These are phyloP conservation scores for Hydropsyche betteni DNA, from an alignment of 2,888 invertebrate species.

Conservation along the genomic window DNA sequence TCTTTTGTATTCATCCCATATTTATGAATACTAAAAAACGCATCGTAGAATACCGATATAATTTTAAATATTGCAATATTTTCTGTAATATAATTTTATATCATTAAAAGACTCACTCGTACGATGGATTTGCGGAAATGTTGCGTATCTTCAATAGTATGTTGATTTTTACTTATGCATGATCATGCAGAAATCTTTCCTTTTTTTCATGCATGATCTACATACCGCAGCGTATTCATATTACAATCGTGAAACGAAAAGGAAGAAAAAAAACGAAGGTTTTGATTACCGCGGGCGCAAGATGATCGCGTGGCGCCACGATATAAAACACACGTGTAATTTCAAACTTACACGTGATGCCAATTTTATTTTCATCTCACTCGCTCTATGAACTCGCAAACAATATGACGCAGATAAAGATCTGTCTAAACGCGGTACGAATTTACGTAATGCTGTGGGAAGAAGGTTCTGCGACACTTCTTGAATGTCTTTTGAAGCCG, in stretches of 20 bases:
- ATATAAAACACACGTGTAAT: slow-evolving; percentile 7
- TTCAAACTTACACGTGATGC: neutral
- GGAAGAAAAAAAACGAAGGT: neutral
- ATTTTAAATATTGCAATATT: too few species aligned
- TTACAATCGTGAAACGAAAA: neutral
- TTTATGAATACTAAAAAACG: too few species aligned
- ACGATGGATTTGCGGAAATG: too few species aligned
- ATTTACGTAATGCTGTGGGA: slow-evolving; percentile 31
- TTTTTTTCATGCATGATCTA: neutral
- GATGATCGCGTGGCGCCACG: slow-evolving; percentile 8
- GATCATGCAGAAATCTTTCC: too few species aligned
- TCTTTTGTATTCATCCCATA: too few species aligned
- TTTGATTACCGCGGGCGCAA: slow-evolving; percentile 11
- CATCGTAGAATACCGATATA: too few species aligned
- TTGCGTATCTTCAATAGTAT: too few species aligned
- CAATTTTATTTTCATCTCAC: neutral
- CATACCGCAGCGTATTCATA: slow-evolving; percentile 6
- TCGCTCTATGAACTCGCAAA: neutral
- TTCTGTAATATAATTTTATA: too few species aligned
- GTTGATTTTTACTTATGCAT: too few species aligned
- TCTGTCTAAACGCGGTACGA: slow-evolving; percentile 9
- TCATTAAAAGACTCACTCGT: too few species aligned
- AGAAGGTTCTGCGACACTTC: neutral
- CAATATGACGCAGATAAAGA: slow-evolving; percentile 14
- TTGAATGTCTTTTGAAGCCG: neutral